Conservation (phyloP, 2,888 invertebrate genomes). For the Euzophera pinguis region DNA sequence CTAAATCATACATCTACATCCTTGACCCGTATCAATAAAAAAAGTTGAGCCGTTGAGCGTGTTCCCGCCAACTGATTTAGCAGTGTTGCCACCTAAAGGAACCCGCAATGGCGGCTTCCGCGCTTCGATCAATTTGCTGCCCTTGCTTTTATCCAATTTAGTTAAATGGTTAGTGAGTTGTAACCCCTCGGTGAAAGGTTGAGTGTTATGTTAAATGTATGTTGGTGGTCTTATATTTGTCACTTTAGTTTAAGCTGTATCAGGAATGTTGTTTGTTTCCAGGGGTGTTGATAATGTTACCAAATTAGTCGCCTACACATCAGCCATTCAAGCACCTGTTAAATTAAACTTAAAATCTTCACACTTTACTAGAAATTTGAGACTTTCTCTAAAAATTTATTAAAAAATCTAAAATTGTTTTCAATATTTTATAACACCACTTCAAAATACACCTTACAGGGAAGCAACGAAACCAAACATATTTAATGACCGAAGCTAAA, state of each 20-base stretch:
- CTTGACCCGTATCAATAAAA: slow-evolving; percentile 13
- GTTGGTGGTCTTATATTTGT: slow-evolving; percentile 11
- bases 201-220: slow-evolving; percentile 21
- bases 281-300: too few species aligned
- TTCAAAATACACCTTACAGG: slow-evolving; percentile 25
- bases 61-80: slow-evolving; percentile 9
- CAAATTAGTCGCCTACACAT: not conserved
- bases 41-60: not conserved
- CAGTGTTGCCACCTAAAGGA: slow-evolving; percentile 31
- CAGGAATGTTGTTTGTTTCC: too few species aligned
- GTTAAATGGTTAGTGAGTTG: slow-evolving; percentile 57
- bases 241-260: not conserved
- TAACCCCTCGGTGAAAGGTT: slow-evolving; percentile 30
- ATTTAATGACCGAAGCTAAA: slow-evolving; percentile 41
- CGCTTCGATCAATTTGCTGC: slow-evolving; percentile 63
- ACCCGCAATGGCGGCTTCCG: slow-evolving; percentile 52
- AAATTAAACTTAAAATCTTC: not conserved
- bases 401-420: slow-evolving; percentile 21
- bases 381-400: too few species aligned
- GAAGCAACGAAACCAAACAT: slow-evolving; percentile 20
- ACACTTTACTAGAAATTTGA: not conserved
- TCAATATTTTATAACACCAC: slow-evolving; percentile 22
- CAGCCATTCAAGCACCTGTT: not conserved
- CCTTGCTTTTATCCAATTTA: slow-evolving; percentile 54
- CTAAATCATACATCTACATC: not conserved